Percentiles rank a stretch among this genome's conserved stretches.
Conservation (phyloP, 2,113 vertebrate species). For the Microtus montanus region DNA sequence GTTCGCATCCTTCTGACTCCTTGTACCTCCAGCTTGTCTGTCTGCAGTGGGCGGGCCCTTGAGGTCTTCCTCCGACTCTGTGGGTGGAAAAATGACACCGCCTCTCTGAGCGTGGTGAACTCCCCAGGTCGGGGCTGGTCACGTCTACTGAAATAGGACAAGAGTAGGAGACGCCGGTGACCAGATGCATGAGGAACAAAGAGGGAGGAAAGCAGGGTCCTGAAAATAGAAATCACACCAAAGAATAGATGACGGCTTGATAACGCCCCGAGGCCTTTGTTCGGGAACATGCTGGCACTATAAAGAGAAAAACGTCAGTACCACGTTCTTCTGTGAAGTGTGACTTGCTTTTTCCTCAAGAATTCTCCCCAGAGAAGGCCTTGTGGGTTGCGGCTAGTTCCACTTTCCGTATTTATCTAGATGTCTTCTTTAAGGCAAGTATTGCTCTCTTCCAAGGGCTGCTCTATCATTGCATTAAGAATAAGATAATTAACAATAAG, state of each 20-base stretch:
- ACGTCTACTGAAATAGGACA: background rate
- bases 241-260: constrained; percentile 58
- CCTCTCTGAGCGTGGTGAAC: background rate
- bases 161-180: background rate
- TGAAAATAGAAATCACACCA: constrained; percentile 69
- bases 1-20: background rate
- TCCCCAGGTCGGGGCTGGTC: background rate
- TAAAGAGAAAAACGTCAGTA: background rate
- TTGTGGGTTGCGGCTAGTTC: constrained; percentile 66
- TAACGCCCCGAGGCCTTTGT: constrained; percentile 60
- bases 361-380: constrained; percentile 53
- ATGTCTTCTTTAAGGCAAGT: constrained; percentile 56
- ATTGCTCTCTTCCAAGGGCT: constrained; percentile 61
- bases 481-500: constrained; percentile 67
- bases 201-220: constrained; percentile 23
- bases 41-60: background rate
- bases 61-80: background rate
- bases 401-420: constrained; percentile 69
- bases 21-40: background rate
- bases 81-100: constrained; percentile 7
- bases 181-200: constrained; percentile 51
- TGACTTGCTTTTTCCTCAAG: constrained; percentile 35
- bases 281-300: constrained; percentile 49
- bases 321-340: constrained; percentile 21
- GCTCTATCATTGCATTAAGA: constrained; percentile 73